Conservation (phyloP, 2,113 vertebrate genomes). For the Antigone vipio region DNA sequence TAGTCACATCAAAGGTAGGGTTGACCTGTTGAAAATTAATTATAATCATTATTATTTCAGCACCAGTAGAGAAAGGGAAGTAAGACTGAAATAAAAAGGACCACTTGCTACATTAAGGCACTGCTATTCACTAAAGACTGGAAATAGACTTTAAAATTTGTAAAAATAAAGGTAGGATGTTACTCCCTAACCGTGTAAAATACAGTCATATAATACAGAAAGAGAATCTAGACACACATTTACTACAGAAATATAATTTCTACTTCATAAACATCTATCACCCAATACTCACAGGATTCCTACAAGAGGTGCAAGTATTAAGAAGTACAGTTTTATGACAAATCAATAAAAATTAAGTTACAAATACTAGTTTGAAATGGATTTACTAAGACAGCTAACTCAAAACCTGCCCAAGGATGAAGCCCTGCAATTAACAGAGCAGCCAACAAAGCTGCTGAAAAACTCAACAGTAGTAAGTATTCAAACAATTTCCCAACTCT, state of each 20-base stretch:
- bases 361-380: background rate
- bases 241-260: background rate
- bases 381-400: background rate
- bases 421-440: background rate
- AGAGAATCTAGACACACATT: background rate
- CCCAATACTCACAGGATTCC: background rate
- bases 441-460: background rate
- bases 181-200: background rate
- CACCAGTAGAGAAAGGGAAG: background rate
- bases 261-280: background rate
- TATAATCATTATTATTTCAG: background rate
- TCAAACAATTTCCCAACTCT: background rate
- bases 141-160: background rate
- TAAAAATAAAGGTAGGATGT: background rate
- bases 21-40: slow-evolving; percentile 77
- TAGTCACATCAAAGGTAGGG: slow-evolving; percentile 74
- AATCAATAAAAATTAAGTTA: background rate
- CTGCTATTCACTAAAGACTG: background rate
- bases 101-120: background rate
- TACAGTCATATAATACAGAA: background rate
- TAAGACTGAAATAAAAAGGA: background rate
- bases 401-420: background rate
- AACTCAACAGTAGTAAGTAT: background rate
- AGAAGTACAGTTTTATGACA: background rate
- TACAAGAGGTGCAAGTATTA: background rate